Evolutionary conservation across 2,113 vertebrate genomes (phyloP).

Genomic region (Tetraodon nigroviridis): DNA sequence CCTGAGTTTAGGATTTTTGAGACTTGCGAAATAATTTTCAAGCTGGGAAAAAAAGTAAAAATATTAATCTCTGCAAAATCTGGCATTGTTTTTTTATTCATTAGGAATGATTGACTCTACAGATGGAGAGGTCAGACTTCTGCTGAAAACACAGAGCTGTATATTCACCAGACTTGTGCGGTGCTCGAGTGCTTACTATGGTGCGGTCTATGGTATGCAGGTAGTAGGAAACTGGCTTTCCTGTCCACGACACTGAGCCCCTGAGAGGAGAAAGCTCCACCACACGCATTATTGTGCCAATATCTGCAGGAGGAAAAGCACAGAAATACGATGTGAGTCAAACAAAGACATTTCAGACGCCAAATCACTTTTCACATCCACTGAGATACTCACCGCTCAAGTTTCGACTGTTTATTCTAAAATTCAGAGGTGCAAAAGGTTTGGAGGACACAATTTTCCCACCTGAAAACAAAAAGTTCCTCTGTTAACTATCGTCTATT

Average conservation of each 20-base stretch:
- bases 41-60: slow-evolving; percentile 78
- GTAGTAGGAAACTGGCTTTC: slow-evolving; percentile 99
- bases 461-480: slow-evolving; percentile 72
- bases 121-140: not conserved
- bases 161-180: not conserved
- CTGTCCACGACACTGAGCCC: slow-evolving; percentile 97
- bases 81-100: not conserved
- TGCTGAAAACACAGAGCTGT: slow-evolving; percentile 2
- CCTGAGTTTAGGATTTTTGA: slow-evolving; percentile 99
- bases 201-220: slow-evolving; percentile 98
- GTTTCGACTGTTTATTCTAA: slow-evolving; percentile 99
- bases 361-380: not conserved
- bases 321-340: not conserved
- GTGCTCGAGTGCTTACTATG: slow-evolving; percentile 83
- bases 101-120: not conserved
- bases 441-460: slow-evolving; percentile 99
- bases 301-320: slow-evolving; percentile 76
- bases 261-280: slow-evolving; percentile 96
- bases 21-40: slow-evolving; percentile 99
- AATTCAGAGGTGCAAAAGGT: slow-evolving; percentile 98
- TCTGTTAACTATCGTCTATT: too few relatives aligned
- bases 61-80: not conserved
- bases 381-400: slow-evolving; percentile 85
- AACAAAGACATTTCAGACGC: not conserved
- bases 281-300: slow-evolving; percentile 99